Percentiles rank a stretch among this genome's conserved stretches.
Evolutionary conservation across 2,797 vertebrate genomes (phyloP).

Genomic region (Chloroceryle inda): DNA sequence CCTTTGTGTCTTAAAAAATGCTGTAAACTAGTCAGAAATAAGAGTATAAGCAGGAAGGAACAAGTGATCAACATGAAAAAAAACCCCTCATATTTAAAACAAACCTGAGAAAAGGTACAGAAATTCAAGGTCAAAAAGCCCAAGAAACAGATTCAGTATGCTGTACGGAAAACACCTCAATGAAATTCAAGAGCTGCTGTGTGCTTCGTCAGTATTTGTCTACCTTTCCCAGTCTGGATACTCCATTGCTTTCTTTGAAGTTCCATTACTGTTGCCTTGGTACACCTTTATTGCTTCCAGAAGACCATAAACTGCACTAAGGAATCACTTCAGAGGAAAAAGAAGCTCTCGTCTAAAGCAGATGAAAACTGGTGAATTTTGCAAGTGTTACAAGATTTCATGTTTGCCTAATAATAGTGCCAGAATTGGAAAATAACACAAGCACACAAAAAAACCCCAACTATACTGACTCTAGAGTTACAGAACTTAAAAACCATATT

Average conservation of each 20-base stretch:
- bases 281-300: not conserved
- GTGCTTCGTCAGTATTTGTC: not conserved
- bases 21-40: not conserved
- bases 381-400: not conserved
- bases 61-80: not conserved
- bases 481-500: not conserved
- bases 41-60: not conserved
- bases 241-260: not conserved
- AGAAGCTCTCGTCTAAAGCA: not conserved
- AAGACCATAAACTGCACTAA: not conserved
- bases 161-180: not conserved
- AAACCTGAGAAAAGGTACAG: not conserved
- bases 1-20: not conserved
- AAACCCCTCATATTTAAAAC: not conserved
- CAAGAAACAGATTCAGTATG: not conserved
- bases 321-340: not conserved
- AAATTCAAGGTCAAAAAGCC: not conserved
- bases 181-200: not conserved
- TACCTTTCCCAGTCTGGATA: not conserved
- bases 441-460: not conserved
- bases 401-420: not conserved
- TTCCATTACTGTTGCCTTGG: not conserved
- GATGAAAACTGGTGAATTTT: not conserved
- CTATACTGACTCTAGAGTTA: not conserved
- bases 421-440: not conserved